A percentile compares a stretch with the other conserved stretches of the same genome.
These are phyloP conservation scores for Monochamus saltuarius DNA, from an alignment of 1,140 invertebrate species.

Conservation along the genomic window DNA sequence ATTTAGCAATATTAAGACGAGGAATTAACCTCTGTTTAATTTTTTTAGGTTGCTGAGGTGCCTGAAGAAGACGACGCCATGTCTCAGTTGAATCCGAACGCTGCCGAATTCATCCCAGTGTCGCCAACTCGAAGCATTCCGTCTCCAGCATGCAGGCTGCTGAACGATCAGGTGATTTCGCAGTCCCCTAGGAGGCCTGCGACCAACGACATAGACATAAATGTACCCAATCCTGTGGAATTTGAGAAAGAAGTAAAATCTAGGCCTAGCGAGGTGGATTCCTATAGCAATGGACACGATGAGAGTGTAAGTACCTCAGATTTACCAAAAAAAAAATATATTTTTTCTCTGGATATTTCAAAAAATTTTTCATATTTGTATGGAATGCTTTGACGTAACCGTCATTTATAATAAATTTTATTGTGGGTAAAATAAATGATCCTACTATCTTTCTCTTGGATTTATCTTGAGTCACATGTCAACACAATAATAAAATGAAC, in stretches of 20 bases:
- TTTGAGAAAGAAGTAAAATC: slow-evolving; percentile 62
- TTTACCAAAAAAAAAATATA: too few species aligned
- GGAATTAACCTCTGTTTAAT: not conserved
- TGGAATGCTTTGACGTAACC: too few species aligned
- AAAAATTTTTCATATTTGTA: too few species aligned
- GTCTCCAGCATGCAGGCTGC: slow-evolving; percentile 38
- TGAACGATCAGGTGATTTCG: slow-evolving; percentile 56
- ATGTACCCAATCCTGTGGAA: slow-evolving; percentile 62
- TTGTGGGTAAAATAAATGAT: too few species aligned
- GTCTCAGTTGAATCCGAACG: slow-evolving; percentile 71
- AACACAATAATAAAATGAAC: slow-evolving; percentile 11
- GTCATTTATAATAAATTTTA: too few species aligned
- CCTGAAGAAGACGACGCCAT: slow-evolving; percentile 55
- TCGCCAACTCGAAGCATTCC: slow-evolving; percentile 56
- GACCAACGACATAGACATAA: slow-evolving; percentile 56
- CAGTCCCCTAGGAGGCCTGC: slow-evolving; percentile 62
- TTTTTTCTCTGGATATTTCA: too few species aligned
- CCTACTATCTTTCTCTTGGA: too few species aligned
- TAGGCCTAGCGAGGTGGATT: slow-evolving; percentile 60
- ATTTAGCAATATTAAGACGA: too few species aligned
- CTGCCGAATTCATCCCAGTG: slow-evolving; percentile 68
- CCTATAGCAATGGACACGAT: slow-evolving; percentile 56
- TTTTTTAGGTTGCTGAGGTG: slow-evolving; percentile 34
- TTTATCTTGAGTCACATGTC: not conserved
- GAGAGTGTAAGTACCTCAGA: slow-evolving; percentile 35